Base-by-base conservation (phyloP, 2,888 invertebrate genomes). In the Andrena haemorrhoa region DNA sequence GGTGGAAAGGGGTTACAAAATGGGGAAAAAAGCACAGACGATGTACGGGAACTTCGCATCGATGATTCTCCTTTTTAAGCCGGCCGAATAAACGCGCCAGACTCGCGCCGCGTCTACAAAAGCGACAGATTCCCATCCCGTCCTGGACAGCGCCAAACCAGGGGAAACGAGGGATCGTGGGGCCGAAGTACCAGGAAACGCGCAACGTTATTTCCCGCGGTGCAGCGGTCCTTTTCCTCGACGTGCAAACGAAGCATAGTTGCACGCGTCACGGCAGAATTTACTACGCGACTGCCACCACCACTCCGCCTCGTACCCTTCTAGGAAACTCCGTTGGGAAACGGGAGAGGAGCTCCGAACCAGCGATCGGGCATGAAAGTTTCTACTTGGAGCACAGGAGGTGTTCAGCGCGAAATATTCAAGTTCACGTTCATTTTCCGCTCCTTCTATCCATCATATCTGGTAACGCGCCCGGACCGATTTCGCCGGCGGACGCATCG, bases 231-330 rank as follows among this genome's bases (percentile, higher is more conserved):
- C n/a, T 12, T 12, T 20, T 64, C 49, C 23, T 41, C 35, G n/a
- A 7, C 29, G 5, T 23, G 41, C 49, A 49, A 77, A 72, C 63
- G 49, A 53, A n/a, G 29, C 29, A 81, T 73, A 74, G 74, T 74
- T 61, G 65, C 79, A 26, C 47, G 33, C 70, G 65, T 66, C 69
- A 70, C 0, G 26, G 66, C 20, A 4, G 47, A 78, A 78, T 78
- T 78, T 73, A 69, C 69, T 26, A 65, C 6, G 12, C 41, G 16
- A 16, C 29, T 2, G 8, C 29, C 4, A 33, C n/a, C 10, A 10
- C 8, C 23, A 16, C 23, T 26, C 8, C 33, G 6, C 2, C 23
- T 8, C 8, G n/a, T 16, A 20, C 3, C 20, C 4, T 49, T 49
- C 10, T n/a, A 47, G 12, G 23, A 26, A 60, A 53, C 73, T 69